Base-by-base conservation (phyloP, 1,140 invertebrate species). In the Phymastichus coffea region DNA sequence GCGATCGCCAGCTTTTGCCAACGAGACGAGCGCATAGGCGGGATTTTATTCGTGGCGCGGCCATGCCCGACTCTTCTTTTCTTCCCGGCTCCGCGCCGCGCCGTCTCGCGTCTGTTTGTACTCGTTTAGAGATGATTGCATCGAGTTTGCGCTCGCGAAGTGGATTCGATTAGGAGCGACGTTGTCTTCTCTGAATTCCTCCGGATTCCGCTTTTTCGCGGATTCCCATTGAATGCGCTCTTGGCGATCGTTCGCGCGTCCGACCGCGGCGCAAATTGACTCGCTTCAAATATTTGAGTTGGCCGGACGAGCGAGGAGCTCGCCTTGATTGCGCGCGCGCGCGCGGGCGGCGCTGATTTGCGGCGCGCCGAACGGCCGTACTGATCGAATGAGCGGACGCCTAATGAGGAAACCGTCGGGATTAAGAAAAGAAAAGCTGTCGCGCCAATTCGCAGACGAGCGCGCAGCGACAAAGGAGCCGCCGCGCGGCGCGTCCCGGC, bases 401-500 rank as follows among this genome's bases (percentile, higher is more conserved):
- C n/a, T n/a, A n/a, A n/a, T n/a, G n/a, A n/a, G n/a, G n/a, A n/a
- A n/a, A n/a, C n/a, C n/a, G n/a, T n/a, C n/a, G n/a, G n/a, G n/a
- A n/a, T n/a, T n/a, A n/a, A n/a, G n/a, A n/a, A n/a, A n/a, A n/a
- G n/a, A n/a, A n/a, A n/a, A n/a, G n/a, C n/a, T n/a, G n/a, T n/a
- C n/a, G n/a, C n/a, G n/a, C n/a, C n/a, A n/a, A n/a, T n/a, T n/a
- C n/a, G n/a, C n/a, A n/a, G n/a, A n/a, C n/a, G n/a, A n/a, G n/a
- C n/a, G n/a, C n/a, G n/a, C n/a, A n/a, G n/a, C 2, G 7, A 57
- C 54, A 57, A 57, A 49, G 47, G 44, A 57, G 46, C 56, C 57
- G 38, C 17, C 48, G 15, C 28, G 26, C 12, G 4, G 35, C 12
- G 46, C 15, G 46, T 35, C 51, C 26, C 38, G 52, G 38, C 35